Percentiles rank a stretch among this genome's conserved stretches.
These are phyloP conservation scores for Plebejus anna DNA, from an alignment of 2,888 invertebrate genomes.

Conservation along the genomic window DNA sequence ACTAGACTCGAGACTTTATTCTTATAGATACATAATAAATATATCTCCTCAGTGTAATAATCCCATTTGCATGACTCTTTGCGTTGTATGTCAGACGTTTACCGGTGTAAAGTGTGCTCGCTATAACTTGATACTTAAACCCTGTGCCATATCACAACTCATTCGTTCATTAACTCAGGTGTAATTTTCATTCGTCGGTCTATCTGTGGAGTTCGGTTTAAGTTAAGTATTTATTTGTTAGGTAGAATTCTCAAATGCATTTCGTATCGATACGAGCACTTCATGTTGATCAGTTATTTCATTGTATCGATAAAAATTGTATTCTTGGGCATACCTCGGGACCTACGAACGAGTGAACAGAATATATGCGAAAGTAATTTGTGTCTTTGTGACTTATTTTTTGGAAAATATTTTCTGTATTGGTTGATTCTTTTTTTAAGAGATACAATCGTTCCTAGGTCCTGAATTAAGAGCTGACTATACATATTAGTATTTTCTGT, in stretches of 20 bases:
- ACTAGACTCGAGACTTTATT: conserved; percentile 41
- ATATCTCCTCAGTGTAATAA: conserved; percentile 14
- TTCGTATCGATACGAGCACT: conserved; percentile 24
- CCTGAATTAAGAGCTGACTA: conserved; percentile 8
- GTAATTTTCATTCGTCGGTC: conserved; percentile 3
- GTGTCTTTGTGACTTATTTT: background rate
- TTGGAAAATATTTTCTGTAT: background rate
- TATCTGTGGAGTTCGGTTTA: conserved; percentile 26
- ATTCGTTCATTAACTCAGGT: conserved; percentile 28
- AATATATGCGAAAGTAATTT: background rate
- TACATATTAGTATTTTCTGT: conserved; percentile 10
- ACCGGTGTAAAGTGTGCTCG: background rate
- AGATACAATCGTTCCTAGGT: conserved; percentile 3
- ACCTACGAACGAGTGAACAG: background rate
- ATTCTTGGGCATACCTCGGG: background rate
- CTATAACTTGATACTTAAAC: conserved; percentile 27
- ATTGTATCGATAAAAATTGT: conserved; percentile 28
- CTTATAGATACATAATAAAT: conserved; percentile 34
- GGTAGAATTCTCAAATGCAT: conserved; percentile 28
- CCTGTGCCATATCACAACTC: conserved; percentile 39
- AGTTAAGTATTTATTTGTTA: conserved; percentile 37
- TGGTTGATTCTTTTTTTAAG: background rate
- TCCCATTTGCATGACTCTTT: conserved; percentile 26
- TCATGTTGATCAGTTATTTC: conserved; percentile 2
- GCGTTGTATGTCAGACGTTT: background rate